phyloP scores from a whole-genome alignment of 2,113 vertebrate genomes.

The Dendropsophus ebraccatus region DNA sequence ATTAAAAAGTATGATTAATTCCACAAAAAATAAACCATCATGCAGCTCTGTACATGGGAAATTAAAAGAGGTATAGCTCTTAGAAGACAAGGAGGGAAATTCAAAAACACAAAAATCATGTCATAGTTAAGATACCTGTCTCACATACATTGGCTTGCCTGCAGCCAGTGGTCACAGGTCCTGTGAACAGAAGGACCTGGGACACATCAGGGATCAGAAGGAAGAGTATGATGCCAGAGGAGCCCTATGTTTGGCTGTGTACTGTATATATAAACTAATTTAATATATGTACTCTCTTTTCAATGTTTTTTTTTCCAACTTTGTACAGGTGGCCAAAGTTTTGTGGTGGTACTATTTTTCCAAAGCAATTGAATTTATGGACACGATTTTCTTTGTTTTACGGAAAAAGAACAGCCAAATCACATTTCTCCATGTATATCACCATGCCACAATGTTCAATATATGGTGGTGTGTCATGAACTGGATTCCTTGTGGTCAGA shows the following conservation, averaged over 20 bases:
- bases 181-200: too few species aligned
- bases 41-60: too few species aligned
- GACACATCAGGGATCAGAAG: too few species aligned
- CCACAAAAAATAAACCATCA: too few species aligned
- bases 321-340: conserved; percentile 82
- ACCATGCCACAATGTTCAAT: conserved; percentile 90
- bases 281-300: not conserved
- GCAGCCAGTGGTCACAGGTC: too few species aligned
- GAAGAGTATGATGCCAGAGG: too few species aligned
- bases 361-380: conserved; percentile 86
- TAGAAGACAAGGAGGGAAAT: too few species aligned
- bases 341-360: conserved; percentile 94
- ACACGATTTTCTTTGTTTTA: conserved; percentile 88
- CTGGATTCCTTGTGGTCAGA: conserved; percentile 91
- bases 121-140: too few species aligned
- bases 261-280: not conserved
- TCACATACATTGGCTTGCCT: too few species aligned
- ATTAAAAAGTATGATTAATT: too few species aligned
- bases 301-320: not conserved
- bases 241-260: not conserved
- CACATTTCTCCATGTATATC: conserved; percentile 88
- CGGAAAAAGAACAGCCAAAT: conserved; percentile 87
- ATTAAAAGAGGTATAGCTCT: too few species aligned
- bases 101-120: too few species aligned
- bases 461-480: conserved; percentile 93